phyloP scores from a whole-genome alignment of 2,888 invertebrate genomes.

The Ellobium chinense region DNA sequence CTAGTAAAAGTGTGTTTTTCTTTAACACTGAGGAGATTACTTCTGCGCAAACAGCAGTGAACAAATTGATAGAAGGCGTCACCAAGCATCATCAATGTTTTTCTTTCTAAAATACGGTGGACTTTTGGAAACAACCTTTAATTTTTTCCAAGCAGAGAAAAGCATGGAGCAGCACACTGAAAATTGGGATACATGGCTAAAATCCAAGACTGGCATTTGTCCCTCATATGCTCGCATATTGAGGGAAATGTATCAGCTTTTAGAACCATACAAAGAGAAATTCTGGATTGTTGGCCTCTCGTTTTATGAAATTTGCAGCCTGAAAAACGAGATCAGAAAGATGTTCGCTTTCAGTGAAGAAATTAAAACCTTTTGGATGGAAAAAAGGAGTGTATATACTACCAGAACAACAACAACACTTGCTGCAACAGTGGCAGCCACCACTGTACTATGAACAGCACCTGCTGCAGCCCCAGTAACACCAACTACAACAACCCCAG shows the following conservation, averaged over 20 bases:
- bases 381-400: not conserved
- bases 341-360: not conserved
- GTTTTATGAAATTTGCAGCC: not conserved
- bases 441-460: too few species aligned
- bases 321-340: not conserved
- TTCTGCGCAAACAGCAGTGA: not conserved
- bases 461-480: too few species aligned
- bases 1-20: not conserved
- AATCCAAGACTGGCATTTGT: not conserved
- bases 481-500: too few species aligned
- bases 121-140: not conserved
- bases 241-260: not conserved
- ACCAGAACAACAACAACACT: not conserved
- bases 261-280: not conserved
- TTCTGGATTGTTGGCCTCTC: not conserved
- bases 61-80: not conserved
- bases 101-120: not conserved
- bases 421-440: too few species aligned
- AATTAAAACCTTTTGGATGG: not conserved
- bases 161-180: too few species aligned
- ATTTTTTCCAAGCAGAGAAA: not conserved
- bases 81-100: not conserved
- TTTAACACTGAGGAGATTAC: not conserved
- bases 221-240: not conserved
- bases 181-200: not conserved